phyloP scores from a whole-genome alignment of 2,888 invertebrate species.

The Habroteleia sp. region DNA sequence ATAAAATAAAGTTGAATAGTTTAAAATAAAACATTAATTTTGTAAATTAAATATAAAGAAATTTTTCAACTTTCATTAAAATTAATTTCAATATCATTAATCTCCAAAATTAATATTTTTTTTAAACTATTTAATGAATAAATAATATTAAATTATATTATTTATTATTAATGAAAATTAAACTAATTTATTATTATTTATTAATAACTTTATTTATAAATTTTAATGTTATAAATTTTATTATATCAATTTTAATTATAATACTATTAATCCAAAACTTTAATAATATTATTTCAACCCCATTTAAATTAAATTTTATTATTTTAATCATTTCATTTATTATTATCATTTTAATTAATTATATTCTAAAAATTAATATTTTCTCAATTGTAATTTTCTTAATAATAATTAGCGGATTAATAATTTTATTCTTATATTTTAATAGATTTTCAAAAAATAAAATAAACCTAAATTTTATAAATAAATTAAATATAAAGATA shows the following conservation, averaged over 20 bases:
- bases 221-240: background rate
- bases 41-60: conserved; percentile 85
- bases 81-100: conserved; percentile 86
- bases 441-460: too few species aligned
- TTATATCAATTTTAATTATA: background rate
- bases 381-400: conserved; percentile 85
- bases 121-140: conserved; percentile 84
- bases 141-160: conserved; percentile 5
- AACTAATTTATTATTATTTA: too few species aligned
- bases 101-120: conserved; percentile 87
- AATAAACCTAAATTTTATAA: too few species aligned
- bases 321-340: conserved; percentile 81
- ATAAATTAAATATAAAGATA: conserved; percentile 40
- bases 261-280: background rate
- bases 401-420: conserved; percentile 85
- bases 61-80: conserved; percentile 81
- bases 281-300: conserved; percentile 2
- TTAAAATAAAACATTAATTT: conserved; percentile 86
- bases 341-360: conserved; percentile 81
- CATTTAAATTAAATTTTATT: conserved; percentile 75
- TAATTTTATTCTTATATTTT: conserved; percentile 87
- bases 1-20: conserved; percentile 85
- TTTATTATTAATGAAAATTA: too few species aligned
- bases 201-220: background rate
- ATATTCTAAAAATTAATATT: conserved; percentile 83